Conservation (phyloP, 2,888 invertebrate genomes). For the Idaea dimidiata region DNA sequence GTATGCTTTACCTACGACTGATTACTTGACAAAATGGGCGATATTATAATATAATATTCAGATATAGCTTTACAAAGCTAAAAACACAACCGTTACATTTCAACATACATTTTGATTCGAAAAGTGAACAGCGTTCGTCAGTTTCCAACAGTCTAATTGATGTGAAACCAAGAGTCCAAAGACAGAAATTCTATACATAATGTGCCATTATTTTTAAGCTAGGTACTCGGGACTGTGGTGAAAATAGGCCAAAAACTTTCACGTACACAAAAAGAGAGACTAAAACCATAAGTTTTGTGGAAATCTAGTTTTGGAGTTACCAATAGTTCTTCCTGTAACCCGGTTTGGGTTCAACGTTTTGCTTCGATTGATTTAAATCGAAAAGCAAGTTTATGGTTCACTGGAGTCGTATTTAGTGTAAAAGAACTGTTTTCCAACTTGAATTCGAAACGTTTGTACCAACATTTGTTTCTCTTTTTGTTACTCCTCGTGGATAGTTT, state of each 20-base stretch:
- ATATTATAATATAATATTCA: background rate
- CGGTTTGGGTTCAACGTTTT: background rate
- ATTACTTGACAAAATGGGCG: background rate
- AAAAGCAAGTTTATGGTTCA: background rate
- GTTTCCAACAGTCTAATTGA: background rate
- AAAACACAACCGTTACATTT: background rate
- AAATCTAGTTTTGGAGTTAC: background rate
- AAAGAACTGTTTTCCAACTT: background rate
- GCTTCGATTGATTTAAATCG: background rate
- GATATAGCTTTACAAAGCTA: background rate
- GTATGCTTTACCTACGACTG: slow-evolving; percentile 5
- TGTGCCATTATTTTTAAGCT: slow-evolving; percentile 16
- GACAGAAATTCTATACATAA: slow-evolving; percentile 11
- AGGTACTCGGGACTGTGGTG: background rate
- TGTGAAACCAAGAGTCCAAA: background rate
- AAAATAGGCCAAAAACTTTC: background rate
- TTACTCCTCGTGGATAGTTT: background rate
- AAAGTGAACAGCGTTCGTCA: background rate
- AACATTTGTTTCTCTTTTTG: background rate
- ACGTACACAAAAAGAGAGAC: background rate
- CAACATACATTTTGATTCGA: background rate
- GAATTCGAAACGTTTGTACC: background rate
- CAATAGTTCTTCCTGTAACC: background rate
- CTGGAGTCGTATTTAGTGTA: background rate
- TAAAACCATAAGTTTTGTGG: background rate